phyloP scores from a whole-genome alignment of 2,888 invertebrate genomes.

The Strigamia crassipes region DNA sequence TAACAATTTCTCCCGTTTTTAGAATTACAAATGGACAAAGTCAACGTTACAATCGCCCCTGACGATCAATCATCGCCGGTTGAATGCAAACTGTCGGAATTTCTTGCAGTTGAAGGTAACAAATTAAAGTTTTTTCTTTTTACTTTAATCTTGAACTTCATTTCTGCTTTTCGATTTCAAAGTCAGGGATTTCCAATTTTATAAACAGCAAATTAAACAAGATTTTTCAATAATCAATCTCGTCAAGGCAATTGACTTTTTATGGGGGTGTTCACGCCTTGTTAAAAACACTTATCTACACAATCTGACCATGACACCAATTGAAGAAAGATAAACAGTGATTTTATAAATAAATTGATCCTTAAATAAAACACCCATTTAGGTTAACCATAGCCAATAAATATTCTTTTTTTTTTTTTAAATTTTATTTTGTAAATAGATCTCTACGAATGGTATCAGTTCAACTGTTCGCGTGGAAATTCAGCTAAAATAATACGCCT shows the following conservation, averaged over 20 bases:
- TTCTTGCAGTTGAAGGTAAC: background rate
- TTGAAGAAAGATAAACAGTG: background rate
- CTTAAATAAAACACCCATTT: background rate
- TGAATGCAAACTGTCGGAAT: constrained; percentile 20
- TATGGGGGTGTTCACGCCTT: constrained; percentile 27
- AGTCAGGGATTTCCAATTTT: constrained; percentile 11
- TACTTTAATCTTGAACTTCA: constrained; percentile 32
- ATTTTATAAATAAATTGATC: background rate
- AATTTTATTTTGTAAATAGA: background rate
- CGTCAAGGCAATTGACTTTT: constrained; percentile 35
- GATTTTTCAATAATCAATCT: background rate
- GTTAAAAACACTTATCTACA: background rate
- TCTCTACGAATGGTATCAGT: background rate
- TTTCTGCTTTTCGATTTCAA: background rate
- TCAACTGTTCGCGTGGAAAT: background rate
- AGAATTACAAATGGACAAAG: constrained; percentile 42
- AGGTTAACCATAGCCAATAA: no score
- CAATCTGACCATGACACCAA: constrained; percentile 25
- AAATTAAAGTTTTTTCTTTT: background rate
- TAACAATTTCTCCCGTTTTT: background rate
- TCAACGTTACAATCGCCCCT: constrained; percentile 6
- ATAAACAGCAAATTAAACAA: background rate
- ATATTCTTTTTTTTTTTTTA: background rate
- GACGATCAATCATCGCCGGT: background rate
- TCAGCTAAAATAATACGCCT: background rate